A percentile compares a stretch with the other conserved stretches of the same genome.
Evolutionary conservation across 1,140 invertebrate species (phyloP).

Genomic region (Macrosteles quadrilineatus): DNA sequence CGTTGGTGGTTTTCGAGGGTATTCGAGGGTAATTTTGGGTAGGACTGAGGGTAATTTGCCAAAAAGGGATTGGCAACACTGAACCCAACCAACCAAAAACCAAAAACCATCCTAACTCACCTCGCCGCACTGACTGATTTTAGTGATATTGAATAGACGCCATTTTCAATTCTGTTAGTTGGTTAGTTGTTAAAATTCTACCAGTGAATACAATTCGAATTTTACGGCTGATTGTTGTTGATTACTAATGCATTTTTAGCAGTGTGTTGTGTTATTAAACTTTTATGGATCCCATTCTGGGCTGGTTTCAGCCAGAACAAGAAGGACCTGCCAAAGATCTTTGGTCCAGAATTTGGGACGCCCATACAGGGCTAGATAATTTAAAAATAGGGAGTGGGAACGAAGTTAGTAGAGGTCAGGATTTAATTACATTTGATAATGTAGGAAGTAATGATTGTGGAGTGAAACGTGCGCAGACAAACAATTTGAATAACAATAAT

Average conservation of each 20-base stretch:
- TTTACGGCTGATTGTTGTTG: not conserved
- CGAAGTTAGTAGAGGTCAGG: slow-evolving; percentile 48
- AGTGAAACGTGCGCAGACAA: slow-evolving; percentile 70
- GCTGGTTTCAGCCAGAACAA: slow-evolving; percentile 97
- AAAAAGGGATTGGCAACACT: too few relatives aligned
- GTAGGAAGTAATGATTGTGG: slow-evolving; percentile 63
- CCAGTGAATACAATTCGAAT: not conserved
- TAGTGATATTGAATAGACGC: not conserved
- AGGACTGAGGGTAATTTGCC: too few relatives aligned
- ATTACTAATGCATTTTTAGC: not conserved
- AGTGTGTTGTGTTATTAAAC: not conserved
- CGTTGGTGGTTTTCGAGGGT: too few relatives aligned
- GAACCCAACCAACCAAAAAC: too few relatives aligned
- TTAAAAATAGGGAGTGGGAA: slow-evolving; percentile 42
- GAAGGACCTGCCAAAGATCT: slow-evolving; percentile 87
- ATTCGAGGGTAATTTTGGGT: too few relatives aligned
- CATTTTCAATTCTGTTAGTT: slow-evolving; percentile 10
- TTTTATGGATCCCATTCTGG: slow-evolving; percentile 90
- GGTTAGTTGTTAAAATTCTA: not conserved
- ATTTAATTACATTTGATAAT: slow-evolving; percentile 47
- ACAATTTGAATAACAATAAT: slow-evolving; percentile 53
- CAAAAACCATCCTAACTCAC: too few relatives aligned
- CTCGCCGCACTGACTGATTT: too few relatives aligned
- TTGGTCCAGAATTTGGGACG: slow-evolving; percentile 36
- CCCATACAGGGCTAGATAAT: slow-evolving; percentile 31